Percentiles rank a stretch among this genome's conserved stretches.
Evolutionary conservation across 2,888 invertebrate genomes (phyloP).

Genomic region (Lycia hirtaria): DNA sequence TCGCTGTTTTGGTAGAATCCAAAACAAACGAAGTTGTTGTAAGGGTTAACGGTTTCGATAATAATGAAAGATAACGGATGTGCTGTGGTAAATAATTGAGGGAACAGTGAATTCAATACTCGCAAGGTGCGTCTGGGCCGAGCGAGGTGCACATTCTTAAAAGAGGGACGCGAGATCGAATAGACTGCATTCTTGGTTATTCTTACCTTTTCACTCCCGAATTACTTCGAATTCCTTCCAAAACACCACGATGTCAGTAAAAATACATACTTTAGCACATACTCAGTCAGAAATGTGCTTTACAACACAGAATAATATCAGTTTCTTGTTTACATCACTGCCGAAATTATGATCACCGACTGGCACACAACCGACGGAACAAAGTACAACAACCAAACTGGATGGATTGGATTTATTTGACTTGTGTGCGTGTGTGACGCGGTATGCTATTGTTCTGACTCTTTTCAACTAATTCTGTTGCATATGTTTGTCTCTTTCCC

Average conservation of each 20-base stretch:
- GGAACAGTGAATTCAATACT: conserved; percentile 62
- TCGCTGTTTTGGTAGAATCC: background rate
- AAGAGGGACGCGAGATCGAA: conserved; percentile 80
- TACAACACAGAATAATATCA: conserved; percentile 57
- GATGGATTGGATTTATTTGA: conserved; percentile 65
- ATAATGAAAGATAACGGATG: conserved; percentile 18
- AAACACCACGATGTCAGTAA: conserved; percentile 47
- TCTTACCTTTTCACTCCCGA: conserved; percentile 70
- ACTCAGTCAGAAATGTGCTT: conserved; percentile 59
- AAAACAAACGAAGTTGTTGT: conserved; percentile 13
- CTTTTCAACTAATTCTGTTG: conserved; percentile 49
- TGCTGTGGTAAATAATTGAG: conserved; percentile 35
- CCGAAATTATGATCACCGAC: conserved; percentile 55
- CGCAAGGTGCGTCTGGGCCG: conserved; percentile 77
- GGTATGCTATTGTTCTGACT: conserved; percentile 74
- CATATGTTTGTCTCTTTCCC: conserved; percentile 55
- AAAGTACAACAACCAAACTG: conserved; percentile 79
- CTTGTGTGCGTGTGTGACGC: conserved; percentile 72
- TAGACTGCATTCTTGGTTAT: conserved; percentile 77
- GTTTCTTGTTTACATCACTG: conserved; percentile 78
- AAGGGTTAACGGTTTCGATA: conserved; percentile 21
- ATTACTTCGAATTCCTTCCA: conserved; percentile 50
- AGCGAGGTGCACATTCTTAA: conserved; percentile 77
- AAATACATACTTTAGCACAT: conserved; percentile 64
- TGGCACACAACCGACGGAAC: conserved; percentile 68